A percentile compares a stretch with the other conserved stretches of the same genome.
phyloP scores from a whole-genome alignment of 2,113 vertebrate genomes.

The Microtus pennsylvanicus region DNA sequence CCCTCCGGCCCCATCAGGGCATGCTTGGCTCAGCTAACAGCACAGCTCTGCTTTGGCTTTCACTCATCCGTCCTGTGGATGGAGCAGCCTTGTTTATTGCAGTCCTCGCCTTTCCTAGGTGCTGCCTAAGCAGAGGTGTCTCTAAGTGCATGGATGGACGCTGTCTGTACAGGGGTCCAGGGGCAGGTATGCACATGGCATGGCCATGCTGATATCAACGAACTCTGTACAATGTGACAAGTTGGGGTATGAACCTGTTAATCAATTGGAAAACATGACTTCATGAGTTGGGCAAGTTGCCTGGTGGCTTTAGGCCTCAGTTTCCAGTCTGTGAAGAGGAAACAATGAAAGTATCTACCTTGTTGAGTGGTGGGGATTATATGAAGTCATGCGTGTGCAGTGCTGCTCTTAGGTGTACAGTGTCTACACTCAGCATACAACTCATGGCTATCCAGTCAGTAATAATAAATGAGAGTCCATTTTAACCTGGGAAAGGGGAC shows the following conservation, averaged over 20 bases:
- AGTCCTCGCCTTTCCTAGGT: background rate
- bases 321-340: background rate
- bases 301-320: background rate
- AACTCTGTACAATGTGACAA: background rate
- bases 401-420: background rate
- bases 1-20: background rate
- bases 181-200: background rate
- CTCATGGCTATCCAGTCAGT: background rate
- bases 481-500: background rate
- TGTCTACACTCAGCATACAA: background rate
- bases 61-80: fast-evolving
- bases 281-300: background rate
- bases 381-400: background rate
- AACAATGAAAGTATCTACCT: background rate
- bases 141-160: background rate
- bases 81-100: background rate
- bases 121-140: background rate
- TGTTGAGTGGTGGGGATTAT: background rate
- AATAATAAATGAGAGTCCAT: background rate
- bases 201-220: background rate
- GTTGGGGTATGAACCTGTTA: background rate
- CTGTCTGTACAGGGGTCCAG: background rate
- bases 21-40: background rate
- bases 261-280: background rate
- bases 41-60: background rate